These are phyloP conservation scores for Bryconaethiops microstoma DNA, from an alignment of 2,797 vertebrate species.

Conservation along the genomic window DNA sequence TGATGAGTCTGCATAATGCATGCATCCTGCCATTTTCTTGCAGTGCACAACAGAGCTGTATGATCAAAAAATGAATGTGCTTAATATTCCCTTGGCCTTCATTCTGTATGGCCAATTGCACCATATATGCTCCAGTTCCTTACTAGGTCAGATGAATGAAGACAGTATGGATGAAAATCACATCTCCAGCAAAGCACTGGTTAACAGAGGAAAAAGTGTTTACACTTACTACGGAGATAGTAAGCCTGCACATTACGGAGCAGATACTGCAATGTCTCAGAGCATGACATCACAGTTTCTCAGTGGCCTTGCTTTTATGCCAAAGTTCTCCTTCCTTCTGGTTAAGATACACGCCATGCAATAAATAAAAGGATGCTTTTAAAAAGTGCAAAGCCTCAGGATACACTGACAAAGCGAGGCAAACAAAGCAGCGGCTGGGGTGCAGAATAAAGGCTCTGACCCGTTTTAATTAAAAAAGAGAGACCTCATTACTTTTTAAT, in stretches of 20 bases:
- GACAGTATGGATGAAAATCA: conserved; percentile 16
- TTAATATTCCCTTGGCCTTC: conserved; percentile 48
- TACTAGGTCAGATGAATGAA: conserved; percentile 18
- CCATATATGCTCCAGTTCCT: conserved; percentile 60
- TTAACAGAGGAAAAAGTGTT: background rate
- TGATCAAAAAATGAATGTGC: background rate
- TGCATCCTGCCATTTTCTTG: background rate
- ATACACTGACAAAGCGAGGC: background rate
- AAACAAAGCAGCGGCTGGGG: background rate
- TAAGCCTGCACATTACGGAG: background rate
- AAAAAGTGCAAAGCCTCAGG: background rate
- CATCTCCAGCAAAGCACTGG: background rate
- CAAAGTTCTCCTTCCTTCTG: background rate
- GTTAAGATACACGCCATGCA: background rate
- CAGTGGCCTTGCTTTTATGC: background rate
- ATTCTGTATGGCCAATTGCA: conserved; percentile 60
- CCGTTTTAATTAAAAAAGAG: conserved; percentile 19
- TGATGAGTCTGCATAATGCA: background rate
- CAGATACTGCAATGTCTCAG: background rate
- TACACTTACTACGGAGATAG: background rate
- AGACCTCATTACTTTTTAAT: background rate
- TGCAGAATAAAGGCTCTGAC: conserved; percentile 23
- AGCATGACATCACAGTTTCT: background rate
- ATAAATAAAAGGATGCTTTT: background rate
- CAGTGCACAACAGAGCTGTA: background rate